These are phyloP conservation scores for Gulo gulo DNA, from an alignment of 2,113 vertebrate genomes.

Conservation along the genomic window DNA sequence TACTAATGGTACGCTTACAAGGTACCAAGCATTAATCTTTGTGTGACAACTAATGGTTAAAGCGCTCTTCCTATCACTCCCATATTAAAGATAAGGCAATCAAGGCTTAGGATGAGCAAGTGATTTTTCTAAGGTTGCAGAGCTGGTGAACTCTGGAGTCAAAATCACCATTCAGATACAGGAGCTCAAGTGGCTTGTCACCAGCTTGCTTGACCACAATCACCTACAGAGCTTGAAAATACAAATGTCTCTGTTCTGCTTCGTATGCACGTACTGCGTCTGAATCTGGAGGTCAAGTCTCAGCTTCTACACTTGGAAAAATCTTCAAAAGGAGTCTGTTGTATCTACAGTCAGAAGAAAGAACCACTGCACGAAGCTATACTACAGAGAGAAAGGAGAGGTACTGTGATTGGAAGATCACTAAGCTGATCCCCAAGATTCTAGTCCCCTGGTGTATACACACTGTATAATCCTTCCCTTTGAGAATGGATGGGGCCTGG, in stretches of 20 bases:
- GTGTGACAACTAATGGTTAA: background rate
- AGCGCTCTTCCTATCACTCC: background rate
- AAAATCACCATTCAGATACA: background rate
- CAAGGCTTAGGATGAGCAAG: background rate
- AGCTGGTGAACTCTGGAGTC: background rate
- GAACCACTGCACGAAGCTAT: background rate
- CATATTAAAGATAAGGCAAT: slow-evolving; percentile 17
- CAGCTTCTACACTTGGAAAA: background rate
- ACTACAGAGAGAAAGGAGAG: background rate
- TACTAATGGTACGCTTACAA: background rate
- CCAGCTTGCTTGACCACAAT: background rate
- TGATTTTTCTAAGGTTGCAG: background rate
- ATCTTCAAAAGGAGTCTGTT: background rate
- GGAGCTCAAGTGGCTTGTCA: background rate
- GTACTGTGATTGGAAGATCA: background rate
- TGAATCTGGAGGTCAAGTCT: background rate
- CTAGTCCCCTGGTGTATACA: background rate
- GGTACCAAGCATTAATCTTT: background rate
- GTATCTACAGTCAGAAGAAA: background rate
- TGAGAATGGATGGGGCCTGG: background rate
- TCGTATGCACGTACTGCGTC: background rate
- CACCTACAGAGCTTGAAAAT: background rate
- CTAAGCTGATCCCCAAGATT: background rate
- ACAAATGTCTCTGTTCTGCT: background rate
- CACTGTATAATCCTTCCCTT: background rate